Conservation (phyloP, 2,797 vertebrate genomes). For the Mionectes olivaceus region DNA sequence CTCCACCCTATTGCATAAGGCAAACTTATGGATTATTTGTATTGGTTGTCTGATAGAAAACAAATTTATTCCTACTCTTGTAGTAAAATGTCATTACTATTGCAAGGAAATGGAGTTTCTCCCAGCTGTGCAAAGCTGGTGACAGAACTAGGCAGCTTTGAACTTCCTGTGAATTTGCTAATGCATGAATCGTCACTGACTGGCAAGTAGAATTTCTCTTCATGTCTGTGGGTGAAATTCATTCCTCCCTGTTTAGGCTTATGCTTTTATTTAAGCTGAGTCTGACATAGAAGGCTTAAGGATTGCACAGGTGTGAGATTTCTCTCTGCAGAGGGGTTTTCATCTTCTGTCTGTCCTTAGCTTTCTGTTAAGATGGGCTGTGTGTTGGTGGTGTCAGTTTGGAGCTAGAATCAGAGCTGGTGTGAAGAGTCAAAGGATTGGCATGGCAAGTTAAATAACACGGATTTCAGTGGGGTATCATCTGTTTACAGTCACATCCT, state of each 20-base stretch:
- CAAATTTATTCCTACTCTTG: constrained; percentile 51
- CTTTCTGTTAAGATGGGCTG: background rate
- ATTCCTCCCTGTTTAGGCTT: background rate
- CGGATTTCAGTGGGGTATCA: background rate
- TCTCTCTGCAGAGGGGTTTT: background rate
- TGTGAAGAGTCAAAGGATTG: background rate
- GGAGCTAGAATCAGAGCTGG: background rate
- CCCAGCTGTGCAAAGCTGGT: constrained; percentile 46
- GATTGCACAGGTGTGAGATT: background rate
- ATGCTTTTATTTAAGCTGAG: background rate
- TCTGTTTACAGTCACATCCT: background rate
- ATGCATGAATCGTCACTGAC: constrained; percentile 5
- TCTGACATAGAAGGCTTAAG: background rate
- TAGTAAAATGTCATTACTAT: constrained; percentile 57
- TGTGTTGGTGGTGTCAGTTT: background rate
- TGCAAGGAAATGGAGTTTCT: constrained; percentile 46
- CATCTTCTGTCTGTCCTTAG: background rate
- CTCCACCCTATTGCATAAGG: background rate
- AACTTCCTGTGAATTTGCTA: constrained; percentile 9
- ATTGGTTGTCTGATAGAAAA: constrained; percentile 46
- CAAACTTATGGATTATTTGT: constrained; percentile 60
- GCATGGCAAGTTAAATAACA: background rate
- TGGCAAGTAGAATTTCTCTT: constrained; percentile 32
- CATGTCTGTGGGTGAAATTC: constrained; percentile 7
- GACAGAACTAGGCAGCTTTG: constrained; percentile 53